A percentile compares a stretch with the other conserved stretches of the same genome.
Evolutionary conservation across 2,888 invertebrate species (phyloP).

Genomic region (Eristalis pertinax): DNA sequence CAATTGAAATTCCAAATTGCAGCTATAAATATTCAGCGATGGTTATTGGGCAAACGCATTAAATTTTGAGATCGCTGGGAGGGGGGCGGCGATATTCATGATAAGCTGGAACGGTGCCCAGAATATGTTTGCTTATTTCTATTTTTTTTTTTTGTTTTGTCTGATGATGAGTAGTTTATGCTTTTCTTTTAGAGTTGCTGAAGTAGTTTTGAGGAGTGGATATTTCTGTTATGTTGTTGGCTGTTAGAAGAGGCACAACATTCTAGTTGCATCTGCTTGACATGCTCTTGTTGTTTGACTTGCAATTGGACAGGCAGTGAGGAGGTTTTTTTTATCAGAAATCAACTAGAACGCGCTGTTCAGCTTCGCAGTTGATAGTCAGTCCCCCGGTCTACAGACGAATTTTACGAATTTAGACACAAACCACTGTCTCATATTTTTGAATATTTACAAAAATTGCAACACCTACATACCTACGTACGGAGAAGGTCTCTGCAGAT

Average conservation of each 20-base stretch:
- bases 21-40: slow-evolving; percentile 25
- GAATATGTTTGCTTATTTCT: neutral
- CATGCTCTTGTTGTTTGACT: too few relatives aligned
- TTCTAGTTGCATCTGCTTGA: neutral
- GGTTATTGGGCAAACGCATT: slow-evolving; percentile 40
- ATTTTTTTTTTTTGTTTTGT: neutral
- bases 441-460: too few relatives aligned
- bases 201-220: neutral
- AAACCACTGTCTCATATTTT: too few relatives aligned
- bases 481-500: too few relatives aligned
- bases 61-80: slow-evolving; percentile 13
- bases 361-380: too few relatives aligned
- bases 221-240: neutral
- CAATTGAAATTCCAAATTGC: slow-evolving; percentile 31
- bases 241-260: neutral
- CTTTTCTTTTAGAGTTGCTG: neutral
- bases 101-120: slow-evolving; percentile 32
- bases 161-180: neutral
- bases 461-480: too few relatives aligned
- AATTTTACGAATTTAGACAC: too few relatives aligned
- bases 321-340: too few relatives aligned
- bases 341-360: too few relatives aligned
- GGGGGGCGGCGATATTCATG: slow-evolving; percentile 11
- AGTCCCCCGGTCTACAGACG: too few relatives aligned
- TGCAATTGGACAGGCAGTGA: neutral